A percentile compares a stretch with the other conserved stretches of the same genome.
phyloP scores from a whole-genome alignment of 37 sponge, comb jelly and placozoan species.

The Dysidea cf. avara region DNA sequence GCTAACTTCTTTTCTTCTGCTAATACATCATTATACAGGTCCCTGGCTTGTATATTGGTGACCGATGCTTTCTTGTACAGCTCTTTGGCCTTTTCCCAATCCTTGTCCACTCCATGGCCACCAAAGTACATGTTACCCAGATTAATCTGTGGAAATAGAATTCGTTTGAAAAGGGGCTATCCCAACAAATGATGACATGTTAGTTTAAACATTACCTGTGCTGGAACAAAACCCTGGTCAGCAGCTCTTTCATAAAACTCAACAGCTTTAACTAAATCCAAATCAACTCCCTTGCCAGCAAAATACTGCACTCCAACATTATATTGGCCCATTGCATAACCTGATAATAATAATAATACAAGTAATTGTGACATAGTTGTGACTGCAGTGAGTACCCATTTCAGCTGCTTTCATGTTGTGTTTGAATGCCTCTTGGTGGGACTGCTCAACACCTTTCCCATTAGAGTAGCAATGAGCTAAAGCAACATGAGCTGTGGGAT shows the following conservation, averaged over 20 bases:
- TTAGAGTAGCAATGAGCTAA: constrained; percentile 81
- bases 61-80: constrained; percentile 64
- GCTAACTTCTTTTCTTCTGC: constrained; percentile 43
- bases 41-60: constrained; percentile 71
- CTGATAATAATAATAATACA: no score
- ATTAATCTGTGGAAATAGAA: constrained; percentile 70
- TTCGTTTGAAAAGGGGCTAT: no score
- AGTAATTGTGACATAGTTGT: not conserved
- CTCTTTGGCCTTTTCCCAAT: constrained; percentile 74
- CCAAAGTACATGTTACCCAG: constrained; percentile 89
- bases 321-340: constrained; percentile 61
- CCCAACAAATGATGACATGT: no score
- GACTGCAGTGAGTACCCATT: constrained; percentile 31
- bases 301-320: constrained; percentile 80
- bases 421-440: constrained; percentile 54
- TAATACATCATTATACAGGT: constrained; percentile 59
- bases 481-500: constrained; percentile 57
- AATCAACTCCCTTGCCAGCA: constrained; percentile 73
- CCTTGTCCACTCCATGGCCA: constrained; percentile 78
- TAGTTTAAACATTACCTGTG: constrained; percentile 82
- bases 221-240: constrained; percentile 65
- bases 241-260: constrained; percentile 69
- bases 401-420: constrained; percentile 62
- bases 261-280: constrained; percentile 69
- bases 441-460: constrained; percentile 73